Evolutionary conservation across 2,797 vertebrate species (phyloP).

Genomic region (Silurus aristotelis): DNA sequence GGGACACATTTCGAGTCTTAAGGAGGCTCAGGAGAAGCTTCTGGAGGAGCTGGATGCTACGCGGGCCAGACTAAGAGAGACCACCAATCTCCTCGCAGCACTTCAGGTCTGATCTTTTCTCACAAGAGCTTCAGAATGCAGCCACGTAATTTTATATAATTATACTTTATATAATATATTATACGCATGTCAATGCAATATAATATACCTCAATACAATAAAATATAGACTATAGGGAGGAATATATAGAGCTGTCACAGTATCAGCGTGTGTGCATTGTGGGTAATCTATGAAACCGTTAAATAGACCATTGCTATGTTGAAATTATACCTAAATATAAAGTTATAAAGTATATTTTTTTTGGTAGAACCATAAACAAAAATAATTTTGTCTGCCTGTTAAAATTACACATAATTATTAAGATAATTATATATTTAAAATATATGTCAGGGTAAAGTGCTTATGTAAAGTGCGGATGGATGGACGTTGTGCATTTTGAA

Average conservation of each 20-base stretch:
- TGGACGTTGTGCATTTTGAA: too few relatives aligned
- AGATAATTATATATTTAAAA: too few relatives aligned
- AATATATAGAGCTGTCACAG: background rate
- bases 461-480: too few relatives aligned
- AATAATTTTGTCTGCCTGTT: too few relatives aligned
- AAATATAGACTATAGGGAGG: background rate
- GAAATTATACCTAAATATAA: background rate
- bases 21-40: constrained; percentile 91
- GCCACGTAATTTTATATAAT: background rate
- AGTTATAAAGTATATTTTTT: background rate
- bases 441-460: too few relatives aligned
- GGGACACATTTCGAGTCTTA: constrained; percentile 89
- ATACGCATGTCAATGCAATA: too few relatives aligned
- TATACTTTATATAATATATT: too few relatives aligned
- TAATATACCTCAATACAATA: too few relatives aligned
- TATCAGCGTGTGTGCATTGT: background rate
- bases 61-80: constrained; percentile 86
- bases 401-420: too few relatives aligned
- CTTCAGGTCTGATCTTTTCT: constrained; percentile 79
- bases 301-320: background rate
- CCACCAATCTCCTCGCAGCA: constrained; percentile 87
- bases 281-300: background rate
- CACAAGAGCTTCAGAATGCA: background rate
- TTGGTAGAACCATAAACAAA: background rate
- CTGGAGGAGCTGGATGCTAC: constrained; percentile 90